Evolutionary conservation across 2,888 invertebrate species (phyloP), one percentile per base, ranked within the genome.

Genomic region (Dicyrtoma fusca): DNA sequence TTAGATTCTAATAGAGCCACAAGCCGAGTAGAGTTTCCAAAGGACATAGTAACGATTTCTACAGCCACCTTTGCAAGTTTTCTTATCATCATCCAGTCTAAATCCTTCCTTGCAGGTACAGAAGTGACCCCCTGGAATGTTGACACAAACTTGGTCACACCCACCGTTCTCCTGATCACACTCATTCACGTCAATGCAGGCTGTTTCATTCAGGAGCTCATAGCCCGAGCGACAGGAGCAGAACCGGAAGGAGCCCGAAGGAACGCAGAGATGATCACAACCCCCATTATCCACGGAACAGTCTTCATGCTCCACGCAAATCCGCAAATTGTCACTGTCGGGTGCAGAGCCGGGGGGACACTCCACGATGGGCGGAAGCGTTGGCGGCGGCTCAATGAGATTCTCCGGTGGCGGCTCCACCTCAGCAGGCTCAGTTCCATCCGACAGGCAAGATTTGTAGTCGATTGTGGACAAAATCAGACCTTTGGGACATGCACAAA

Each of bases 91-190:
- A 5, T 84, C 84, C 6, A 87, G 82, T 8, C 82, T 79, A 80
- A 84, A 88, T 0, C 89, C 89, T 1, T 83, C 81, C 14, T 86
- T 87, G 79, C 91, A 91, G n/a, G 83, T 82, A 81, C 91, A 91
- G 74, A 84, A 84, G 77, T 81, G 85, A 45, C 83, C 83, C 21
- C 85, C 85, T 63, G 83, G 82, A 19, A 83, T 82, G 79, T 85
- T 85, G 63, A 84, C 82, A 81, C 89, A 89, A 53, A 85, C 83
- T 74, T 86, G 86, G 53, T 87, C 87, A 74, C 90, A 89, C n/a
- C 86, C 86, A 51, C 85, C 89, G 85, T 75, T 82, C 75, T 49
- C 81, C 74, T 81, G 83, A 44, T 86, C 85, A 81, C 91, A 91
- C 82, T 91, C 90, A 81, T 91, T 87, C 34, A 90, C 86, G 83